These are phyloP conservation scores for Hofmannophila pseudospretella DNA, from an alignment of 2,888 invertebrate genomes.

Conservation along the genomic window DNA sequence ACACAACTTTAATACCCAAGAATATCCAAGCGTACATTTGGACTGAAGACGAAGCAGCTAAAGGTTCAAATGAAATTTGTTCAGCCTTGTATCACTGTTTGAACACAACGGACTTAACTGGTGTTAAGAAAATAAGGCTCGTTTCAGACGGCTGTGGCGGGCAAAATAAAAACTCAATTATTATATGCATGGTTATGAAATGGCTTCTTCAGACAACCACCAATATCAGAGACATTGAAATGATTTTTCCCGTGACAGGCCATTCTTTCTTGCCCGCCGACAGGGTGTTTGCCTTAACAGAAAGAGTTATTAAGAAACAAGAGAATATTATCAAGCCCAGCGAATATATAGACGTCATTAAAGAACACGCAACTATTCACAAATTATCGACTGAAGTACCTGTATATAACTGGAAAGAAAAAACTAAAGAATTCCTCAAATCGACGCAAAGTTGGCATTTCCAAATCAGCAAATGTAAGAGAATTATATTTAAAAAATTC, in stretches of 20 bases:
- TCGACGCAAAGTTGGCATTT: too few relatives aligned
- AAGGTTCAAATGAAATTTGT: conserved; percentile 21
- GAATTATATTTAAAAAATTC: too few relatives aligned
- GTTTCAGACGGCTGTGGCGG: conserved; percentile 11
- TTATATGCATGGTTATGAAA: conserved; percentile 17
- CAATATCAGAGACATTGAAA: conserved; percentile 12
- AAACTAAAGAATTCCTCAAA: too few relatives aligned
- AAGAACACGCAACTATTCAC: conserved; percentile 5
- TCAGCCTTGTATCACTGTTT: conserved; percentile 2
- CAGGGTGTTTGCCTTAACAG: conserved; percentile 8
- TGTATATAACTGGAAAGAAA: too few relatives aligned
- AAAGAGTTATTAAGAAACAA: conserved; percentile 2
- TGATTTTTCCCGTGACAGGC: conserved; percentile 21
- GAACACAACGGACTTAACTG: conserved; percentile 7
- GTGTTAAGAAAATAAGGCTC: conserved; percentile 6
- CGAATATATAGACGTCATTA: conserved; percentile 5
- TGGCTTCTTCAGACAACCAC: conserved; percentile 13
- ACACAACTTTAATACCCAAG: not conserved
- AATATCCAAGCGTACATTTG: conserved; percentile 22
- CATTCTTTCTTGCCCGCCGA: conserved; percentile 9
- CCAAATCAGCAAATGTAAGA: too few relatives aligned
- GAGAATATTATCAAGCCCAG: conserved; percentile 5
- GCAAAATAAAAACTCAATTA: conserved; percentile 26
- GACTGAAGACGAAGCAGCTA: conserved; percentile 11
- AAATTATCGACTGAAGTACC: not conserved